Evolutionary conservation across 2,888 invertebrate species (phyloP).

Genomic region (Exephanes ischioxanthus): DNA sequence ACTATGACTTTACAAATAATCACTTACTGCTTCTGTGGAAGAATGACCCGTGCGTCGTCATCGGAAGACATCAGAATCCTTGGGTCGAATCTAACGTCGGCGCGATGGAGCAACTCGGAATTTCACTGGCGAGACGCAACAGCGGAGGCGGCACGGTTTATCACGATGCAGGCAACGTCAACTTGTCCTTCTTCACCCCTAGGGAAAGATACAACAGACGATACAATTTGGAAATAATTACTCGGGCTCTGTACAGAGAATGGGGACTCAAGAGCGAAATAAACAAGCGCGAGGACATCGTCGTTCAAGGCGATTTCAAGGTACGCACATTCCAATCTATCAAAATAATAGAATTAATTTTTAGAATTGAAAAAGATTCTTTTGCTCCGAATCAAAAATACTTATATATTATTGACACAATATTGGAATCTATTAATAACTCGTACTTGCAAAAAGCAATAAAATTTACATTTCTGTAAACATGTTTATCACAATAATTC

Average conservation of each 20-base stretch:
- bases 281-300: constrained; percentile 94
- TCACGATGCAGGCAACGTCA: constrained; percentile 97
- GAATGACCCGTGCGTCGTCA: constrained; percentile 97
- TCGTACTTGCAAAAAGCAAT: no score
- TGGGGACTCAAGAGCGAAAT: constrained; percentile 92
- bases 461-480: not conserved
- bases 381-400: not conserved
- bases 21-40: constrained; percentile 96
- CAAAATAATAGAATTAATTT: constrained; percentile 79
- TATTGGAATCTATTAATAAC: not conserved
- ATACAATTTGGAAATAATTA: constrained; percentile 95
- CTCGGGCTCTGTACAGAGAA: constrained; percentile 92
- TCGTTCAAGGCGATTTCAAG: constrained; percentile 91
- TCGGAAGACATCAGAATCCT: constrained; percentile 98
- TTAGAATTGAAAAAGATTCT: constrained; percentile 6
- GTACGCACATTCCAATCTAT: constrained; percentile 82
- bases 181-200: constrained; percentile 96
- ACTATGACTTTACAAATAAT: constrained; percentile 93
- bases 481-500: not conserved
- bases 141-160: constrained; percentile 99
- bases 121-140: constrained; percentile 94
- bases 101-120: constrained; percentile 88
- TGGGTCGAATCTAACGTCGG: constrained; percentile 96
- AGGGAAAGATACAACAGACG: constrained; percentile 93
- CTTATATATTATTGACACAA: not conserved